phyloP scores from a whole-genome alignment of 2,888 invertebrate genomes.

The Sminthurides aquaticus region DNA sequence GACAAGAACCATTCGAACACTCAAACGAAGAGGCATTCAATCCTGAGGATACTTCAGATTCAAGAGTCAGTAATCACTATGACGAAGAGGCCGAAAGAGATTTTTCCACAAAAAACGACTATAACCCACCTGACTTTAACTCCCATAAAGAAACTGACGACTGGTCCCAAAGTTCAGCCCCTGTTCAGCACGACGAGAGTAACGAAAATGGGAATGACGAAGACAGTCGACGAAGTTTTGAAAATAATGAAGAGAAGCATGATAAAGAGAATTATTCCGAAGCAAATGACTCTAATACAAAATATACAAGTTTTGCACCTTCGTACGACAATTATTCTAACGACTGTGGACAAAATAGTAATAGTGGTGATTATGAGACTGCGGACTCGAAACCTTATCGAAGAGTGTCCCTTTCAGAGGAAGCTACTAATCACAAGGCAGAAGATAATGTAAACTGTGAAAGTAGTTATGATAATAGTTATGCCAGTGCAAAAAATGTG shows the following conservation, averaged over 20 bases:
- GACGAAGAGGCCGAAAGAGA: too few relatives aligned
- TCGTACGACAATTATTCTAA: neutral
- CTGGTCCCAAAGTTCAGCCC: neutral
- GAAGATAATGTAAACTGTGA: neutral
- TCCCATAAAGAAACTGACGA: neutral
- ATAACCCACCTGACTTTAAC: too few relatives aligned
- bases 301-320: too few relatives aligned
- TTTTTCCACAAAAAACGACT: too few relatives aligned
- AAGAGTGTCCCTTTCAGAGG: neutral
- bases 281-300: neutral
- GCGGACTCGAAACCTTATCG: neutral
- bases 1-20: too few relatives aligned
- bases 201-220: neutral
- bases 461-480: neutral
- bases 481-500: neutral
- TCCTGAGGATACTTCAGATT: too few relatives aligned
- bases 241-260: too few relatives aligned
- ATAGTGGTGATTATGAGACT: neutral
- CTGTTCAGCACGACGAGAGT: neutral
- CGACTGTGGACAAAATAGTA: neutral
- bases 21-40: too few relatives aligned
- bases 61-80: too few relatives aligned
- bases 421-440: neutral
- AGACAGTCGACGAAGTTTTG: too few relatives aligned
- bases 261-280: too few relatives aligned